Evolutionary conservation across 2,113 vertebrate genomes (phyloP).

Genomic region (Neolamprologus caudopunctatus): DNA sequence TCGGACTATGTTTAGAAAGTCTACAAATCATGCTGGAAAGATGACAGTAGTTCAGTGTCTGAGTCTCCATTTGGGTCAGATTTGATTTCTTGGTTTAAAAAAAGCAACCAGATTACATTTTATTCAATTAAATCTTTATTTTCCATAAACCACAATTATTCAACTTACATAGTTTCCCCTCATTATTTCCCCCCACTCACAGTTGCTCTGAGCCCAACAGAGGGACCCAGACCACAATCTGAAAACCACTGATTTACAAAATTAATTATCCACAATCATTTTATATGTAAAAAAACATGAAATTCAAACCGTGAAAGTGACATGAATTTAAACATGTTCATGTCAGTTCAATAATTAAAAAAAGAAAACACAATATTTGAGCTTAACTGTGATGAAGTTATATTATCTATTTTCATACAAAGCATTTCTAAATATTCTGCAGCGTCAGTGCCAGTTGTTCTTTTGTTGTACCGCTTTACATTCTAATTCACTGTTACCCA

Average conservation of each 20-base stretch:
- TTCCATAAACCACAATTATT: neutral
- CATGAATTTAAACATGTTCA: neutral
- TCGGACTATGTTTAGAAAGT: neutral
- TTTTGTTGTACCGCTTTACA: fast-evolving
- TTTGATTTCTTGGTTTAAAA: neutral
- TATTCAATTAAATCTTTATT: neutral
- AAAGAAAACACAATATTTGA: neutral
- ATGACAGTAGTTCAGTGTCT: neutral
- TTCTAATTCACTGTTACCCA: neutral
- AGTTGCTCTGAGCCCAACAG: neutral
- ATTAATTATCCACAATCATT: neutral
- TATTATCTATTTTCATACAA: neutral
- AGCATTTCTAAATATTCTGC: neutral
- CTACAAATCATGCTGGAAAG: neutral
- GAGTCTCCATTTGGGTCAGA: fast-evolving
- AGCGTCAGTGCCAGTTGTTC: neutral
- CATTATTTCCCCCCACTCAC: neutral
- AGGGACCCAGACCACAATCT: neutral
- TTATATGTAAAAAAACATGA: neutral
- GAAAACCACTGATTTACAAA: neutral
- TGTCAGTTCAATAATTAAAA: neutral
- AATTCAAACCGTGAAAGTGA: fast-evolving
- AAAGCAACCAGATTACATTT: neutral
- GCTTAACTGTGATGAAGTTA: neutral
- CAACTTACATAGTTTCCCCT: neutral